Base-by-base conservation (phyloP, 2,888 invertebrate genomes). In the Leptopterna dolabrata region DNA sequence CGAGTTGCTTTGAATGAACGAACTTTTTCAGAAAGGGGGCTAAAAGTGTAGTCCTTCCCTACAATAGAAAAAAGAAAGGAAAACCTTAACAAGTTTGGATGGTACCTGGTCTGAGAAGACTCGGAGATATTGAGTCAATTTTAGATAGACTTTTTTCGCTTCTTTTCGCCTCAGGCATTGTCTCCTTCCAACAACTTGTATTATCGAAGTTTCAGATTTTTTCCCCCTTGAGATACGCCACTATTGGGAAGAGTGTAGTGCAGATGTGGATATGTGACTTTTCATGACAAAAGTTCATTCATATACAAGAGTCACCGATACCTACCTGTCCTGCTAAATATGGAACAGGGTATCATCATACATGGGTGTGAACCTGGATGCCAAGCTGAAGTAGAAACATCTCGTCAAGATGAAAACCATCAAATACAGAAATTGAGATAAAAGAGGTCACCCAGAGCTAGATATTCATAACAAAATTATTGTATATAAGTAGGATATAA, bases 141-240 rank as follows among this genome's bases (percentile, higher is more conserved):
- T 3, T 70, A 70, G 70, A 70, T 11, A 70, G 70, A 76, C 30
- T 76, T 41, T n/a, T n/a, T n/a, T n/a, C n/a, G n/a, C n/a, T n/a
- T 73, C 76, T 7, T 70, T 70, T n/a, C 11, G 29, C 70, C 27
- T 70, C 70, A 70, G 70, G 24, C 70, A 29, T 14, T 19, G 47
- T 47, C 29, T 24, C n/a, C 13, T 29, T 70, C 70, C 27, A 76
- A 24, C 9, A 76, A 76, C 76, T 76, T 76, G 76, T 41, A 76
- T 76, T 76, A 36, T 76, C 76, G 19, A 76, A 76, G 76, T 76
- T 76, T 41, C 41, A 4, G 13, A 36, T 76, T 76, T 36, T 70
- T 70, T 70, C 70, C 19, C 16, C 24, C 43, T 47, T 13, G 47
- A 47, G 16, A 24, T n/a, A 29, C 70, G 19, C 24, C 14, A 70